Evolutionary conservation across 1,140 invertebrate genomes (phyloP), one percentile per base, ranked within the genome.

Genomic region (Hypsibius dujardini): DNA sequence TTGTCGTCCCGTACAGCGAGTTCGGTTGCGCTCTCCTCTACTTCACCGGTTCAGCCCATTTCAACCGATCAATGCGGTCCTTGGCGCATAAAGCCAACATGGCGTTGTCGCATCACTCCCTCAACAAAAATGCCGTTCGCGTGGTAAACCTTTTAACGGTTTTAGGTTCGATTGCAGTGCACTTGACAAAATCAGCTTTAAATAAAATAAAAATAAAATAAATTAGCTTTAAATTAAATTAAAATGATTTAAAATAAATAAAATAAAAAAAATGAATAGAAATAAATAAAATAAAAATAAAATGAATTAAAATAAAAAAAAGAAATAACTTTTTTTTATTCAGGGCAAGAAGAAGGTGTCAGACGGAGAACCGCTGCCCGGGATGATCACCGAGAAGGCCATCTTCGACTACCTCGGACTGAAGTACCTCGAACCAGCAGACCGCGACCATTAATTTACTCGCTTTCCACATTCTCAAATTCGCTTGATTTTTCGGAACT

Each of bases 31-130:
- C 83, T 3, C 67, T 82, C 46, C 77, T 84, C 62, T 82, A 83
- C 74, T 84, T 84, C 73, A 84, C 83, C 56, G 83, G 83, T 14
- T 83, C 83, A 59, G 82, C 81, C 7, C 80, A 83, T 72, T 83
- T 84, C 74, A 84, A 84, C 76, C 76, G 82, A 72, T 84, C 82
- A 2, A 79, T 84, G 74, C 76, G 82, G 59, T 77, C 82, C 70
- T 74, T 83, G 28, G 82, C 82, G 3, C 77, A 77, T 46, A 81
- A 80, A 73, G 80, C 78, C 75, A 77, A 79, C n/a, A 83, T 84
- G 82, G 79, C 80, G 56, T 75, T 84, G 14, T 80, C 80, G 42
- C 82, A 84, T 74, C 81, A 84, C 76, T 77, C 79, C 14, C 74
- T 84, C 1, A 76, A 77, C 47, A 76, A 73, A n/a, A 79, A 77